phyloP scores from a whole-genome alignment of 2,113 vertebrate genomes.

The Rhagologus leucostigma region DNA sequence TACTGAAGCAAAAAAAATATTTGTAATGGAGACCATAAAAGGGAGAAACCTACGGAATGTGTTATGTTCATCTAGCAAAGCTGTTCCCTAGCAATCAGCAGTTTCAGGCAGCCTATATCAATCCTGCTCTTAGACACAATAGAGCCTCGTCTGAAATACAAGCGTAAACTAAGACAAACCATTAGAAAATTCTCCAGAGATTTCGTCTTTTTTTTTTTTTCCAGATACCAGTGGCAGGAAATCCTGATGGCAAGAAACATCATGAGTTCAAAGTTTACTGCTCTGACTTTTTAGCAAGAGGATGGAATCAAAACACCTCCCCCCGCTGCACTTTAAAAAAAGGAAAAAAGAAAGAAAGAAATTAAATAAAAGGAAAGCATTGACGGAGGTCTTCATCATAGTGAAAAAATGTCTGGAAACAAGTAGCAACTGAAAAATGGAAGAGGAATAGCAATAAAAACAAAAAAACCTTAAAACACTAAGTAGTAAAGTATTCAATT shows the following conservation, averaged over 20 bases:
- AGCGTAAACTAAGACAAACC: slow-evolving; percentile 13
- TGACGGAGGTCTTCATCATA: not conserved
- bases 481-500: not conserved
- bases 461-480: not conserved
- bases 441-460: not conserved
- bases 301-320: not conserved
- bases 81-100: slow-evolving; percentile 37
- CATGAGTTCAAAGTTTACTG: not conserved
- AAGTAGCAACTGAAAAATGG: not conserved
- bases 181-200: slow-evolving; percentile 24
- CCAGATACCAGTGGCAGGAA: not conserved
- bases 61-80: slow-evolving; percentile 43
- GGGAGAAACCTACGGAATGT: slow-evolving; percentile 45
- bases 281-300: not conserved
- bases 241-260: not conserved
- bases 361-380: not conserved
- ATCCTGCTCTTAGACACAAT: slow-evolving; percentile 39
- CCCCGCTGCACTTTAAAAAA: not conserved
- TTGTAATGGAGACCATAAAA: slow-evolving; percentile 50
- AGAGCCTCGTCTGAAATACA: slow-evolving; percentile 1
- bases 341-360: not conserved
- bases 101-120: not conserved
- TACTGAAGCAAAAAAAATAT: slow-evolving; percentile 9
- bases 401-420: slow-evolving; percentile 27
- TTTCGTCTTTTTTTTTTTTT: not conserved